Evolutionary conservation across 2,797 vertebrate species (phyloP).

Genomic region (Sebastolobus altivelis): DNA sequence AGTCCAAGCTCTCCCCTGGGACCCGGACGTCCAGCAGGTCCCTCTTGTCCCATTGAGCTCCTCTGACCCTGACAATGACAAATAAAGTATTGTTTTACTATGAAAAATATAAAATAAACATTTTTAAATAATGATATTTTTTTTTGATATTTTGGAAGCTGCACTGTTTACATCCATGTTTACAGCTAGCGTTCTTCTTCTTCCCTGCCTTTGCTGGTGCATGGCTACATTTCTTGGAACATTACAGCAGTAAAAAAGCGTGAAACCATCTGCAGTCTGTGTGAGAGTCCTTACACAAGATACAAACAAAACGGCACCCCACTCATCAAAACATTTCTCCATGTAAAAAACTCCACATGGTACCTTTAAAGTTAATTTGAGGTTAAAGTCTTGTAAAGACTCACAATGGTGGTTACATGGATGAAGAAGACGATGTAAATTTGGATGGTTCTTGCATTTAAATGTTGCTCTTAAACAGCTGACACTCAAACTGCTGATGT

Average conservation of each 20-base stretch:
- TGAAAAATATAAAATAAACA: not conserved
- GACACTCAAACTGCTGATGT: not conserved
- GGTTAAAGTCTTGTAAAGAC: not conserved
- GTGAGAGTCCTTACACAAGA: not conserved
- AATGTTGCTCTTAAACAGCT: not conserved
- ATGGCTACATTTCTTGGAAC: not conserved
- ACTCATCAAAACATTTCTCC: not conserved
- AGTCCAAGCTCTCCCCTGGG: conserved; percentile 87
- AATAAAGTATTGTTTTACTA: not conserved
- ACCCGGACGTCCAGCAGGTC: conserved; percentile 89
- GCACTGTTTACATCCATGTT: not conserved
- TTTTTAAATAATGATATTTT: no score
- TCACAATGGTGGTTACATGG: not conserved
- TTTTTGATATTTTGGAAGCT: not conserved
- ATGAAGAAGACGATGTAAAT: not conserved
- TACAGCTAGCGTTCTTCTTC: not conserved
- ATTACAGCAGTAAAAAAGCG: not conserved
- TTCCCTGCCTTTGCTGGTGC: not conserved
- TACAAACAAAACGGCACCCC: no score
- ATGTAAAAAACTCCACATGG: not conserved
- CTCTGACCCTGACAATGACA: conserved; percentile 85
- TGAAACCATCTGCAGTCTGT: not conserved
- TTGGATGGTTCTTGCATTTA: not conserved
- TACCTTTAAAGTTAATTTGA: not conserved
- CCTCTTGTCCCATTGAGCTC: conserved; percentile 86